These are phyloP conservation scores for Sterrhoptilus dennistouni DNA, from an alignment of 2,113 vertebrate genomes.

Conservation along the genomic window DNA sequence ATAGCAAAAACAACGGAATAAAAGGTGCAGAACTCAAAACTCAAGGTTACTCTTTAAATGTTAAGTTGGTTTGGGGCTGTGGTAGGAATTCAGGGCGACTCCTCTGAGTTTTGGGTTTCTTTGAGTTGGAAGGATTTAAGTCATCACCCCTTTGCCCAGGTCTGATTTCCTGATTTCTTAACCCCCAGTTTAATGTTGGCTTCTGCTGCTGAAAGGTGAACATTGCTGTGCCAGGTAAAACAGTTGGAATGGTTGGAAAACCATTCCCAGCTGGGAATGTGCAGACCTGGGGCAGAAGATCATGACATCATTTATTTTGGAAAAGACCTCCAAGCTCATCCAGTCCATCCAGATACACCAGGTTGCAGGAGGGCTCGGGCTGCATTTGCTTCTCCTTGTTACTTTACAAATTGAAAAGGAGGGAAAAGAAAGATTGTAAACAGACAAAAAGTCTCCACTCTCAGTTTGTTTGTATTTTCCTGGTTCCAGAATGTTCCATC, in stretches of 20 bases:
- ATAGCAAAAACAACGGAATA: not conserved
- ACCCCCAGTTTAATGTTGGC: not conserved
- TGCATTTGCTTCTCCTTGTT: not conserved
- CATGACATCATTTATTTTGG: not conserved
- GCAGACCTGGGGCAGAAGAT: not conserved
- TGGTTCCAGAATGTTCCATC: too few species aligned
- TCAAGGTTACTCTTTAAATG: too few species aligned
- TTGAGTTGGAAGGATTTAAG: not conserved
- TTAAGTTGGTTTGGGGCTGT: not conserved
- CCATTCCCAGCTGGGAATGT: not conserved
- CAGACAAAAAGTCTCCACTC: not conserved
- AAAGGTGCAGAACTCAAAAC: not conserved
- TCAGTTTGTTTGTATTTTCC: not conserved
- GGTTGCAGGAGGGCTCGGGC: rapidly evolving
- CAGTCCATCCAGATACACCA: rapidly evolving
- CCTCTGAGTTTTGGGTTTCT: not conserved
- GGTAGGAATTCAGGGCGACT: not conserved
- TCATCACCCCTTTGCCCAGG: not conserved
- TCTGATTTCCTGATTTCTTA: not conserved
- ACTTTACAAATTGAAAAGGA: not conserved
- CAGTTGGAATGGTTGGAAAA: not conserved
- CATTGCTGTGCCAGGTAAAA: not conserved
- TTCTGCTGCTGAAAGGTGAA: not conserved
- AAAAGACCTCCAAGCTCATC: not conserved
- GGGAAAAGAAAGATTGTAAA: not conserved